Base-by-base conservation (phyloP, 2,888 invertebrate genomes). In the Nesidiocoris tenuis region DNA sequence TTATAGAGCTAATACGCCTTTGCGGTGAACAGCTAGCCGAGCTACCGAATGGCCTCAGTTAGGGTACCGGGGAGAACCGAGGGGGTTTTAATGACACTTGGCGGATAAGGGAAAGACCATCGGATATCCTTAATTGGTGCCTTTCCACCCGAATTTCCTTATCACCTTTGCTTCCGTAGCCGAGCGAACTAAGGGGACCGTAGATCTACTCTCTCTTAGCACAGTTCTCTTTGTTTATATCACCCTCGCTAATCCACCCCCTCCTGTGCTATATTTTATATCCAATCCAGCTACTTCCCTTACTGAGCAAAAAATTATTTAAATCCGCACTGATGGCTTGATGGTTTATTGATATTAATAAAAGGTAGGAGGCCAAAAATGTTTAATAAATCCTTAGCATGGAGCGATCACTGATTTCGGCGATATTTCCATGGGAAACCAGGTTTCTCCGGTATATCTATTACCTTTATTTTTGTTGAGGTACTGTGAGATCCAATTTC, bases 61-160 rank as follows among this genome's bases (percentile, higher is more conserved):
- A n/a, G 23, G 22, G 67, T 19, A 25, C 17, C 2, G 24, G 59
- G 59, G 18, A 18, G 55, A 3, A 18, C 12, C 16, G 25, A 57
- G 7, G 39, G 17, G 70, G 23, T 70, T 70, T 59, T 68, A 67
- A 75, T 25, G 70, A 68, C 63, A 68, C 70, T 57, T 63, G 56
- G 76, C 57, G 74, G 65, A 23, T 54, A 23, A 21, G 57, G 66
- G 72, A 76, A 65, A 70, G 75, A 66, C 66, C 61, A 74, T 76
- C 78, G 79, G 79, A 79, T 79, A 78, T 79, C 79, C 79, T 77
- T 78, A 79, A 79, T 79, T 79, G 79, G 78, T 56, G 39, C 23
- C 75, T 76, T n/a, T 71, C 77, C 68, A 75, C 77, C 67, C 78
- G 67, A 76, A 70, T 77, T 78, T 78, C 79, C 79, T 79, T 79